These are phyloP conservation scores for Scaptomyza polygonia DNA, from an alignment of 2,888 invertebrate genomes.

Conservation along the genomic window DNA sequence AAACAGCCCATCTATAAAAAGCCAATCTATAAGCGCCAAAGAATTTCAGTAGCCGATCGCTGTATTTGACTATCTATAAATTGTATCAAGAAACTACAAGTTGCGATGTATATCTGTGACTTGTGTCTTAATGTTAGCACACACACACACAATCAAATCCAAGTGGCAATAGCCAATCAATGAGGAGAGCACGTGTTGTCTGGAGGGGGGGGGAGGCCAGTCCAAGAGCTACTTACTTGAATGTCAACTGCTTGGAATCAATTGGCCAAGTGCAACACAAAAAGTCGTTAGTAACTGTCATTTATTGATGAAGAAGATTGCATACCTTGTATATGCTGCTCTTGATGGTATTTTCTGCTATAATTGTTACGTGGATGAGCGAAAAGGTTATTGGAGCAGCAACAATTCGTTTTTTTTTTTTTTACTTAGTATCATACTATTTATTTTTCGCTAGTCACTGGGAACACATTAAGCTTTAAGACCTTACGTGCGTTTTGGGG, in stretches of 20 bases:
- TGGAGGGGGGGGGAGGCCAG: neutral
- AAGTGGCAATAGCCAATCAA: constrained; percentile 15
- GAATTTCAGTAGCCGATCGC: constrained; percentile 30
- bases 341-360: constrained; percentile 21
- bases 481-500: constrained; percentile 34
- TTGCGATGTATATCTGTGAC: constrained; percentile 60
- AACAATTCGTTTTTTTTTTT: constrained; percentile 9
- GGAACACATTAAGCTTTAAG: constrained; percentile 52
- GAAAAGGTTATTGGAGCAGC: constrained; percentile 77
- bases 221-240: constrained; percentile 44
- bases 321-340: constrained; percentile 30
- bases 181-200: constrained; percentile 56
- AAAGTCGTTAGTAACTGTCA: constrained; percentile 73
- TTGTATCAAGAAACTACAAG: constrained; percentile 52
- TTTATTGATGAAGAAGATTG: constrained; percentile 71
- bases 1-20: constrained; percentile 15
- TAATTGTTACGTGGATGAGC: constrained; percentile 47
- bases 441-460: constrained; percentile 35
- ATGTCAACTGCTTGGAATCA: constrained; percentile 66
- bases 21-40: constrained; percentile 3
- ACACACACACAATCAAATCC: constrained; percentile 29
- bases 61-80: constrained; percentile 49
- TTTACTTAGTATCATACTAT: neutral
- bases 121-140: constrained; percentile 64
- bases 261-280: constrained; percentile 39